Evolutionary conservation across 2,888 invertebrate genomes (phyloP).

Genomic region (Torymus aiolomorphi): DNA sequence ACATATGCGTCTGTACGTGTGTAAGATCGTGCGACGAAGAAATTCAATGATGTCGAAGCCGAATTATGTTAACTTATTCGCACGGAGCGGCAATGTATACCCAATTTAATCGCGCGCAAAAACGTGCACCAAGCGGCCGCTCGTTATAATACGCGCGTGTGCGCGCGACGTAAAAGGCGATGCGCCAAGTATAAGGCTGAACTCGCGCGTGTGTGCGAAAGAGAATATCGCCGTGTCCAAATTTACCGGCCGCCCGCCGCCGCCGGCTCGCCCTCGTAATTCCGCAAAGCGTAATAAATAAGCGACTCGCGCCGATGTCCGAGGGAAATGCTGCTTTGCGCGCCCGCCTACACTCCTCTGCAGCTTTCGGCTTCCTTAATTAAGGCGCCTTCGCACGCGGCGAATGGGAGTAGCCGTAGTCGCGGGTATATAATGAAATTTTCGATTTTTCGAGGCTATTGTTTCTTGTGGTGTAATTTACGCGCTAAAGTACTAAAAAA

Average conservation of each 20-base stretch:
- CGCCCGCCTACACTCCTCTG: background rate
- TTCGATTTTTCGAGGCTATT: too few relatives aligned
- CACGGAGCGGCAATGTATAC: background rate
- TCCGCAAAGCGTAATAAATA: conserved; percentile 41
- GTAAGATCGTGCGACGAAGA: too few relatives aligned
- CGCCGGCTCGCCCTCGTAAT: conserved; percentile 39
- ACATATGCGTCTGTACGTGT: too few relatives aligned
- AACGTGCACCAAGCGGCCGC: conserved; percentile 1
- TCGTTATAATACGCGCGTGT: conserved; percentile 9
- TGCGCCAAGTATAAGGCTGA: conserved; percentile 19
- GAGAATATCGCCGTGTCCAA: conserved; percentile 24
- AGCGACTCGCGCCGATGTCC: conserved; percentile 15
- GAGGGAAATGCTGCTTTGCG: background rate
- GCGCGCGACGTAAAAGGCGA: conserved; percentile 32
- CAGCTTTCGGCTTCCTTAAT: background rate
- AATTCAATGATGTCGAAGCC: too few relatives aligned
- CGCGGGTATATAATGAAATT: too few relatives aligned
- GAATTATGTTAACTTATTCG: conserved; percentile 38
- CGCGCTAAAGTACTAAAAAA: too few relatives aligned
- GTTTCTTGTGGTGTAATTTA: too few relatives aligned
- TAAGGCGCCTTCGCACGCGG: too few relatives aligned
- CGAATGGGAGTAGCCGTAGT: too few relatives aligned
- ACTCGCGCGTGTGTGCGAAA: background rate
- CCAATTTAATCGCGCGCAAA: conserved; percentile 41
- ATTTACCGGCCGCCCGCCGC: background rate